These are phyloP conservation scores for Selene dorsalis DNA, from an alignment of 2,797 vertebrate genomes.

Conservation along the genomic window DNA sequence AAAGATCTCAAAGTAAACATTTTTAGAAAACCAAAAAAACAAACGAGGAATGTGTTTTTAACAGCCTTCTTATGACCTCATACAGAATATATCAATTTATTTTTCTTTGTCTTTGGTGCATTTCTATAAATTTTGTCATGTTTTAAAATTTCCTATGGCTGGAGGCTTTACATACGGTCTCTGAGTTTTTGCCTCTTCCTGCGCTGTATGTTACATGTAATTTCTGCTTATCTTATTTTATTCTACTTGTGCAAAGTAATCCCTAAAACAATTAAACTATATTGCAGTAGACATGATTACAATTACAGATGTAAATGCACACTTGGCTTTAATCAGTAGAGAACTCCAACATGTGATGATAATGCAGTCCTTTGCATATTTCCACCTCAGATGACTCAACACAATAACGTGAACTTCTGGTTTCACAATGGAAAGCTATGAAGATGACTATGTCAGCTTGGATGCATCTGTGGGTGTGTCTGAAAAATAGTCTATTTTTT, in stretches of 20 bases:
- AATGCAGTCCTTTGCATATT: constrained; percentile 18
- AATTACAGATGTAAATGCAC: background rate
- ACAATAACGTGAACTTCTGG: constrained; percentile 50
- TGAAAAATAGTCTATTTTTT: background rate
- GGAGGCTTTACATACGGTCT: too few relatives aligned
- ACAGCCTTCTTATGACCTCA: background rate
- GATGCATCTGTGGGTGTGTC: constrained; percentile 54
- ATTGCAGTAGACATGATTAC: too few relatives aligned
- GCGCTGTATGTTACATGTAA: too few relatives aligned
- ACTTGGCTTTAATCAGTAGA: background rate
- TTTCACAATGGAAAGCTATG: constrained; percentile 61
- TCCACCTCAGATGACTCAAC: constrained; percentile 54
- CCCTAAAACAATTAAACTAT: too few relatives aligned
- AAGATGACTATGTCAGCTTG: constrained; percentile 9
- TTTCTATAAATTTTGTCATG: too few relatives aligned
- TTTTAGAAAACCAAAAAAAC: rapidly evolving
- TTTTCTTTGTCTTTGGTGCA: too few relatives aligned
- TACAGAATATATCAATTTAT: background rate
- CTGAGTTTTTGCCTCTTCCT: too few relatives aligned
- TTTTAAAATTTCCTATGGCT: too few relatives aligned
- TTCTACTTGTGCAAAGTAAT: too few relatives aligned
- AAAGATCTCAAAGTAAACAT: background rate
- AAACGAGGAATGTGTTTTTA: background rate
- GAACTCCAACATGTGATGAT: background rate
- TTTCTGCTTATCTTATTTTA: too few relatives aligned